Base-by-base conservation (phyloP, 2,113 vertebrate species). In the Myocastor coypus region DNA sequence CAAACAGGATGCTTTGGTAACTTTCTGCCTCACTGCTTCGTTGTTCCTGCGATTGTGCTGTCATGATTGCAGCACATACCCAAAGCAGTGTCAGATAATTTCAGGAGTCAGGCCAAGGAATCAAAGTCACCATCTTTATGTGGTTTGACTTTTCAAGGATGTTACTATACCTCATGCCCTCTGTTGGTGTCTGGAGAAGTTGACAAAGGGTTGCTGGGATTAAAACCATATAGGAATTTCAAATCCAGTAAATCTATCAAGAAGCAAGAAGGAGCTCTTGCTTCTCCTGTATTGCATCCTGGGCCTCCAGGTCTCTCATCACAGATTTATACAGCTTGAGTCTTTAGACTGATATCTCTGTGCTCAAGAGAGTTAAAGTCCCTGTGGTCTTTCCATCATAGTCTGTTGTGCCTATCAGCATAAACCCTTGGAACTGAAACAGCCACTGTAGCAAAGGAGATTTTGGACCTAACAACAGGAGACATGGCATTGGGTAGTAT, bases 1-100 rank as follows among this genome's bases (percentile, higher is more conserved):
- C 90, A 89, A 88, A 94, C 92, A 73, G 86, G 95, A 86, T 40
- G 0, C 69, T 83, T 59, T 83, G 84, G 95, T 96, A 87, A 94
- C 92, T 71, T 96, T 69, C 87, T 96, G 94, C 93, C 71, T 63
- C 73, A 69, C n/a, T 68, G 85, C 84, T 61, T 89, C 77, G 13
- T 59, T 46, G 87, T 94, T 87, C 83, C 84, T 86, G 63, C 2
- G 55, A 40, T 73, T 0, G 78, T 17, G 89, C 93, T 94, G 77
- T 52, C 71, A 7, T 87, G 52, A 17, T 71, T 40, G 46, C 71
- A 88, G 93, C 89, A 6, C 0, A 0, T 78, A 80, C 82, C 69
- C 64, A 13, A 24, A 81, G 75, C 66, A 81, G 1, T 78, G 78
- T 66, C 59, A 1, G 13, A 20, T 57, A 46, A 0, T 87, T 83